Evolutionary conservation across 2,113 vertebrate species (phyloP).

Genomic region (Nesogale talazaci): DNA sequence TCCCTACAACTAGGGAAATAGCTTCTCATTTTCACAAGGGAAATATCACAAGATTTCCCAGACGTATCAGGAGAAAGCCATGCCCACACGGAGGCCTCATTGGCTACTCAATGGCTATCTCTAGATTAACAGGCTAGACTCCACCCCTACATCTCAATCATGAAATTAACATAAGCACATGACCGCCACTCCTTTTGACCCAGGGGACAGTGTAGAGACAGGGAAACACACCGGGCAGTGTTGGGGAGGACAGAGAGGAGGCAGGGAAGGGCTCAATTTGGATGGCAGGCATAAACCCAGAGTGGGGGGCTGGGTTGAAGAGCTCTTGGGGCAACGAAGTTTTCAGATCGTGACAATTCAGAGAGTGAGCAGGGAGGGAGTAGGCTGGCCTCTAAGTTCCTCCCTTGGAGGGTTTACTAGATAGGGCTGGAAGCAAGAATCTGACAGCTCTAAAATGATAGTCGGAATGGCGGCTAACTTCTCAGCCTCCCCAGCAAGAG

Average conservation of each 20-base stretch:
- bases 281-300: too few relatives aligned
- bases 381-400: not conserved
- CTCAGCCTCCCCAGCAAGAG: not conserved
- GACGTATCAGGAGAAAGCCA: too few relatives aligned
- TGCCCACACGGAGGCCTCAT: too few relatives aligned
- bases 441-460: not conserved
- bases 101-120: too few relatives aligned
- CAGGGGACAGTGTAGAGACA: not conserved
- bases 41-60: too few relatives aligned
- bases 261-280: not conserved
- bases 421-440: not conserved
- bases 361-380: not conserved
- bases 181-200: too few relatives aligned
- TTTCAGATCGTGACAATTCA: not conserved
- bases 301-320: not conserved
- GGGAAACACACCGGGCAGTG: not conserved
- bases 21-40: too few relatives aligned
- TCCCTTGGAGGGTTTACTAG: not conserved
- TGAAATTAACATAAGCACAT: too few relatives aligned
- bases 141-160: too few relatives aligned
- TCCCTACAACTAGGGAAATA: too few relatives aligned
- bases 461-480: not conserved
- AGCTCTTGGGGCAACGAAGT: slow-evolving; percentile 5
- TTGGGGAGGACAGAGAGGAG: too few relatives aligned
- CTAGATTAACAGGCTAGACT: too few relatives aligned